These are phyloP conservation scores for Teinopalpus imperialis DNA, from an alignment of 2,888 invertebrate species.

Conservation along the genomic window DNA sequence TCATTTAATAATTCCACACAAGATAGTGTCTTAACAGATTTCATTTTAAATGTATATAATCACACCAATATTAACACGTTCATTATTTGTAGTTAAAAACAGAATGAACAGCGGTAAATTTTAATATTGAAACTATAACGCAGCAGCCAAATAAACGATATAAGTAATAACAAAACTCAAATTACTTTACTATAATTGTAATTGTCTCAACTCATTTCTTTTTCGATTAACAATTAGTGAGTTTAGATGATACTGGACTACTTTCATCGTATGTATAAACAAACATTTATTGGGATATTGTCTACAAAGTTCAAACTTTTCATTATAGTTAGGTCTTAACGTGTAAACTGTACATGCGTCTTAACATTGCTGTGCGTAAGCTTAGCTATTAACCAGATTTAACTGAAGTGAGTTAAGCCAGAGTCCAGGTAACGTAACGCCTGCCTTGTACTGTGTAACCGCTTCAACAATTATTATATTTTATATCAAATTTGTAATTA, in stretches of 20 bases:
- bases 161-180: neutral
- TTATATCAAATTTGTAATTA: conserved; percentile 61
- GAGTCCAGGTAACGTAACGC: conserved; percentile 55
- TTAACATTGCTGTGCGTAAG: conserved; percentile 14
- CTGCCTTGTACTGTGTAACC: conserved; percentile 73
- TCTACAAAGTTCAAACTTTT: neutral
- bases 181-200: conserved; percentile 14
- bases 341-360: conserved; percentile 14
- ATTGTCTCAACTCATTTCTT: conserved; percentile 35
- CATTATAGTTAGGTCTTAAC: conserved; percentile 8
- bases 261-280: conserved; percentile 2
- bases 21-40: conserved; percentile 3
- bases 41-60: conserved; percentile 13
- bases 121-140: conserved; percentile 25
- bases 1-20: conserved; percentile 49
- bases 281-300: conserved; percentile 2
- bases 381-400: conserved; percentile 18
- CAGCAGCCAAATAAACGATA: no score
- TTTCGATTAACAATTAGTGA: conserved; percentile 28
- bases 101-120: conserved; percentile 9
- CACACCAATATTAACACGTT: conserved; percentile 15
- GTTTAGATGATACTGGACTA: conserved; percentile 34
- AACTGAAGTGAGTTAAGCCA: conserved; percentile 38
- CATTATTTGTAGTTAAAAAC: conserved; percentile 15
- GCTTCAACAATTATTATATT: conserved; percentile 69